A percentile compares a stretch with the other conserved stretches of the same genome.
Evolutionary conservation across 2,113 vertebrate species (phyloP).

Genomic region (Hemiprocne comata): DNA sequence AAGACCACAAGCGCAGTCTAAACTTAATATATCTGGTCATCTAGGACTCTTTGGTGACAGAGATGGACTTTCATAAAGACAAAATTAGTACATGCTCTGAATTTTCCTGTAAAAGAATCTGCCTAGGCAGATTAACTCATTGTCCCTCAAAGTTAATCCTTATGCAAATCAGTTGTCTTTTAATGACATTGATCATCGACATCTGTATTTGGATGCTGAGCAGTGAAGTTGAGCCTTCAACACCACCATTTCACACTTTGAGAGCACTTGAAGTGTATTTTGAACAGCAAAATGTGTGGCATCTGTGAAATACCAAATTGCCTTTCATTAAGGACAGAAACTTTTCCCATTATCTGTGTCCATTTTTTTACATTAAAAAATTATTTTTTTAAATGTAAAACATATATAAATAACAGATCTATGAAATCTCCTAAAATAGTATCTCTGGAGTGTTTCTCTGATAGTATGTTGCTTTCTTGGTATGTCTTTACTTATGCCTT

Average conservation of each 20-base stretch:
- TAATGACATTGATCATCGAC: background rate
- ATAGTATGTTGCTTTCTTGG: slow-evolving; percentile 33
- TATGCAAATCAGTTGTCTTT: background rate
- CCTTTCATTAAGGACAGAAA: background rate
- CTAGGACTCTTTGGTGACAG: background rate
- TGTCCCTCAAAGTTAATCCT: background rate
- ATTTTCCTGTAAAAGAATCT: no score
- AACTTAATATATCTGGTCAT: background rate
- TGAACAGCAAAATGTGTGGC: background rate
- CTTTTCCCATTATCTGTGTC: background rate
- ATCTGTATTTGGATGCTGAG: background rate
- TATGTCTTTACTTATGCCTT: slow-evolving; percentile 47
- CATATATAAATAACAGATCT: background rate
- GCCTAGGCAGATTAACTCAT: background rate
- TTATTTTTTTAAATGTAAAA: background rate
- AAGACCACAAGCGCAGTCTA: background rate
- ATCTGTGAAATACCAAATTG: no score
- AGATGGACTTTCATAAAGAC: background rate
- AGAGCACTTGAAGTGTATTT: background rate
- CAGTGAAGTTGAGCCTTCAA: background rate
- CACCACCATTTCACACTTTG: background rate
- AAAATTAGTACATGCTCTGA: background rate
- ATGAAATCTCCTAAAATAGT: background rate
- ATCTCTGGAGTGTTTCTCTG: background rate
- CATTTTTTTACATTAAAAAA: no score